A percentile compares a stretch with the other conserved stretches of the same genome.
Conservation (phyloP, 2,797 vertebrate genomes). For the Pangasius krempfi region DNA sequence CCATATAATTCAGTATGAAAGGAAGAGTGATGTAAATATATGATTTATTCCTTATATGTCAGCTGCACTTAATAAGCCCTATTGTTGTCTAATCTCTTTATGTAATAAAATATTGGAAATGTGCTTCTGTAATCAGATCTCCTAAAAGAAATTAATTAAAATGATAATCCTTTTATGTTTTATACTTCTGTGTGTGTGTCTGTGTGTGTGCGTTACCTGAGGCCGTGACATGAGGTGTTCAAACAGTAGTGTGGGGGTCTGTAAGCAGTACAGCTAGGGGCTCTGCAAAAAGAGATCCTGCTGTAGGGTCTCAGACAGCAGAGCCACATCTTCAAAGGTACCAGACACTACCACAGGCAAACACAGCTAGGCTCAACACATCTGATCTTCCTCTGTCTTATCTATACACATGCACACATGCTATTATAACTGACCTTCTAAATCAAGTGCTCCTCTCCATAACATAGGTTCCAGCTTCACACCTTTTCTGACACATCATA, state of each 20-base stretch:
- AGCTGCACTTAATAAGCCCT: neutral
- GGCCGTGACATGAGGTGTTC: constrained; percentile 86
- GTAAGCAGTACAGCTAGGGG: constrained; percentile 66
- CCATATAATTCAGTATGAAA: neutral
- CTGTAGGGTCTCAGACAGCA: constrained; percentile 79
- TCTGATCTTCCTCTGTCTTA: constrained; percentile 84
- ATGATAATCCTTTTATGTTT: constrained; percentile 21
- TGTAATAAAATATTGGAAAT: neutral
- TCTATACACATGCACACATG: constrained; percentile 63
- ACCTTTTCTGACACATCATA: neutral
- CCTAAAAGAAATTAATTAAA: neutral
- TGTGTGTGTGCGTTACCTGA: constrained; percentile 68
- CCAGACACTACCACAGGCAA: constrained; percentile 85
- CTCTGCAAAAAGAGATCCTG: constrained; percentile 85
- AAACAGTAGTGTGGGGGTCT: constrained; percentile 79
- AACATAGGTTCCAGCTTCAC: neutral
- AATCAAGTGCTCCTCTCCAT: neutral
- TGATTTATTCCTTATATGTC: neutral
- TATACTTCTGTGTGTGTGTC: constrained; percentile 1
- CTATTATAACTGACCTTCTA: neutral
- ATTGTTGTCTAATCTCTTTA: neutral
- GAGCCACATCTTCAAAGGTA: constrained; percentile 88
- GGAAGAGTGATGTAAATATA: neutral
- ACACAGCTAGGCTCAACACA: constrained; percentile 83
- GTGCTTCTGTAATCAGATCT: neutral